A percentile compares a stretch with the other conserved stretches of the same genome.
Evolutionary conservation across 2,888 invertebrate species (phyloP).

Genomic region (Eulithis testata): DNA sequence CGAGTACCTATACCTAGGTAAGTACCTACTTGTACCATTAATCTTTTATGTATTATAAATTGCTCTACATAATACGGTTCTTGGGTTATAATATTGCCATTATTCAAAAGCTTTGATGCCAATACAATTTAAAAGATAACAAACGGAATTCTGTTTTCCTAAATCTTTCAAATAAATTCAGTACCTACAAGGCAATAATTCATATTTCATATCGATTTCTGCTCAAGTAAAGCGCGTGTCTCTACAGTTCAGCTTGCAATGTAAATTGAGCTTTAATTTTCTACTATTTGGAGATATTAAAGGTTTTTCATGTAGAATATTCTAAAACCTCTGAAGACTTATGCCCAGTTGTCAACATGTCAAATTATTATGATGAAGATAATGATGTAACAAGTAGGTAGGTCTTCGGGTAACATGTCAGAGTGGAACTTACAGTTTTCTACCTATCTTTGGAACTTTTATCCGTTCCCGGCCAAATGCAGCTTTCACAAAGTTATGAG

Average conservation of each 20-base stretch:
- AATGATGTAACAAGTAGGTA: too few species aligned
- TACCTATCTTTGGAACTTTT: neutral
- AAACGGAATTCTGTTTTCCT: conserved; percentile 1
- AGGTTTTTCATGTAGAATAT: too few species aligned
- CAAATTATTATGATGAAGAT: too few species aligned
- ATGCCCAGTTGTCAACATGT: too few species aligned
- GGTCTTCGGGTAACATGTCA: neutral
- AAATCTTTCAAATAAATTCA: conserved; percentile 21
- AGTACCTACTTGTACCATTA: too few species aligned
- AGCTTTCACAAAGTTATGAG: conserved; percentile 24
- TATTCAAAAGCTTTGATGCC: conserved; percentile 1
- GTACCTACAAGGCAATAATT: conserved; percentile 8
- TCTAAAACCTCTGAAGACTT: too few species aligned
- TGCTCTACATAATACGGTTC: too few species aligned
- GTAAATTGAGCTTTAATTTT: conserved; percentile 2
- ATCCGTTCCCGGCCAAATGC: conserved; percentile 8
- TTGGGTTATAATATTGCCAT: neutral
- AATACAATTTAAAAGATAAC: conserved; percentile 15
- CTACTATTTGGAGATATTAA: too few species aligned
- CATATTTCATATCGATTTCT: conserved; percentile 24
- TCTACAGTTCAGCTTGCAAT: conserved; percentile 1
- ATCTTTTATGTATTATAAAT: too few species aligned
- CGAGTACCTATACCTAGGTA: too few species aligned
- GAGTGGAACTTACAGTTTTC: neutral
- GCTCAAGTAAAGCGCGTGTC: conserved; percentile 9